Percentiles rank a stretch among this genome's conserved stretches.
Conservation (phyloP, 2,888 invertebrate species). For the Drosophila monieri region DNA sequence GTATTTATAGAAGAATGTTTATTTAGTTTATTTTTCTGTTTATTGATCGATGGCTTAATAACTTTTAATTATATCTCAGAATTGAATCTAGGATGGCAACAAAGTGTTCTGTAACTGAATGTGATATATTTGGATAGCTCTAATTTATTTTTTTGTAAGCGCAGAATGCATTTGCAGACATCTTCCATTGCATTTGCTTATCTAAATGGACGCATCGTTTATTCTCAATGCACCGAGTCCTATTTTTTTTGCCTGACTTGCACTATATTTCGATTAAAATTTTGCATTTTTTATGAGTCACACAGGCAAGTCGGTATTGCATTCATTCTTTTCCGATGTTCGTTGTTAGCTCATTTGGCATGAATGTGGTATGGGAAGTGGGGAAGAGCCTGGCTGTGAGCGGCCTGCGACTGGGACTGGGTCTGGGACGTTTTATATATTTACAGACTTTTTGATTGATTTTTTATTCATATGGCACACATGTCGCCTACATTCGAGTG, state of each 20-base stretch:
- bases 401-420: slow-evolving; percentile 5
- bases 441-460: slow-evolving; percentile 67
- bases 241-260: slow-evolving; percentile 54
- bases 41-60: not conserved
- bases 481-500: slow-evolving; percentile 61
- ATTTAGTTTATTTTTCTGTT: not conserved
- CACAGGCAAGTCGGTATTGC: slow-evolving; percentile 26
- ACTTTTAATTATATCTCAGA: not conserved
- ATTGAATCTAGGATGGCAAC: not conserved
- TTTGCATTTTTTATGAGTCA: slow-evolving; percentile 72
- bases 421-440: slow-evolving; percentile 29
- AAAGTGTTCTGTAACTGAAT: not conserved
- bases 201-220: slow-evolving; percentile 61
- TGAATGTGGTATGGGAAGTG: slow-evolving; percentile 6
- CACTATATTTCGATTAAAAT: slow-evolving; percentile 75
- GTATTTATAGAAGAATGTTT: not conserved
- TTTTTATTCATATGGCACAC: slow-evolving; percentile 69
- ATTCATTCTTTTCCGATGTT: slow-evolving; percentile 17
- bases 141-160: slow-evolving; percentile 7
- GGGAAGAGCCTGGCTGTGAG: not conserved
- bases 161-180: slow-evolving; percentile 41
- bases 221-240: slow-evolving; percentile 44
- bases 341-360: slow-evolving; percentile 52
- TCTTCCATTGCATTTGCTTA: slow-evolving; percentile 54
- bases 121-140: not conserved